Base-by-base conservation (phyloP, 1,140 invertebrate genomes). In the Neodiprion lecontei region DNA sequence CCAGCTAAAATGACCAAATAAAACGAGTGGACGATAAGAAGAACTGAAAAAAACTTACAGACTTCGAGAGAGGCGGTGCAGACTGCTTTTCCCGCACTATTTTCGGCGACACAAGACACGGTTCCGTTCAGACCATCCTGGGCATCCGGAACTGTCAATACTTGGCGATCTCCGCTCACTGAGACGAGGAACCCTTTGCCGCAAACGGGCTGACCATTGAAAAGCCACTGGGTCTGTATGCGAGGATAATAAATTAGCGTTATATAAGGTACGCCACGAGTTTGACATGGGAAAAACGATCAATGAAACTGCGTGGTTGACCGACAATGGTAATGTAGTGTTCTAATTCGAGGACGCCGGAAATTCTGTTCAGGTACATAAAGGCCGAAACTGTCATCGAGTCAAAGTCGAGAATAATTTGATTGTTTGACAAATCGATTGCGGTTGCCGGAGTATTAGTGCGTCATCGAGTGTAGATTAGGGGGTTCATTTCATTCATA, bases 81-180 rank as follows among this genome's bases (percentile, higher is more conserved):
- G 68, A 90, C 90, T 0, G 93, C 91, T 86, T 92, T 94, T 67
- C 94, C 95, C 48, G 89, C 91, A 77, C 92, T 88, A 80, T 95
- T 95, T 86, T 95, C 94, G 7, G 94, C 94, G 21, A 94, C 88
- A 78, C 93, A 94, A 48, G 93, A 92, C 72, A 95, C 90, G 73
- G 91, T 91, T 61, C 95, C 95, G 50, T 89, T 87, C 68, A 91
- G 89, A 79, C 91, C 89, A 80, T 90, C 89, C 67, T 84, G 86
- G 9, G 89, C 82, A 78, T 90, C 86, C 49, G 91, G 91, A 72
- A 95, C 92, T 74, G 91, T 91, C 50, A 96, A 83, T 21, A 93
- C 91, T 82, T 96, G 92, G 21, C 90, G 88, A 80, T 94, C 91
- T 0, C 93, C 94, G 76, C 93, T 94, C 40, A 92, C 92, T 2